A percentile compares a stretch with the other conserved stretches of the same genome.
Conservation (phyloP, 2,113 vertebrate genomes). For the Oryzias javanicus region DNA sequence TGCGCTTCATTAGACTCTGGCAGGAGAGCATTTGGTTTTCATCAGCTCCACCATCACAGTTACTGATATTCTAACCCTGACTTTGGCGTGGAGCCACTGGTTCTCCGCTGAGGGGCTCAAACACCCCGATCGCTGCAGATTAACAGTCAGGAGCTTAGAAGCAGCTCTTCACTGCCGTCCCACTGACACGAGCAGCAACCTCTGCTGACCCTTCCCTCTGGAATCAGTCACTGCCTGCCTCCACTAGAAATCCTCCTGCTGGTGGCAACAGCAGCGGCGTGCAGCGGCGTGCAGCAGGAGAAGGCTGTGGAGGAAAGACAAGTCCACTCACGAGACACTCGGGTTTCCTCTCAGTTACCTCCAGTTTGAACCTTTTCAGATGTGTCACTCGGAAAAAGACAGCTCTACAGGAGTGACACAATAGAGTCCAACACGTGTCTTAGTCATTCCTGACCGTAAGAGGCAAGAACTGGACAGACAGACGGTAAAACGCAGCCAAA, state of each 20-base stretch:
- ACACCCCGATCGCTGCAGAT: slow-evolving; percentile 56
- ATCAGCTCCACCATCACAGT: slow-evolving; percentile 54
- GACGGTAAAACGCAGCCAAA: slow-evolving; percentile 37
- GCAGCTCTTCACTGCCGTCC: slow-evolving; percentile 44
- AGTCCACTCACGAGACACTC: slow-evolving; percentile 53
- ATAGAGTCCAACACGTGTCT: slow-evolving; percentile 30
- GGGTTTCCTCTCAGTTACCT: slow-evolving; percentile 46
- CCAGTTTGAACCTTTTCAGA: slow-evolving; percentile 3
- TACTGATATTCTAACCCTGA: slow-evolving; percentile 49
- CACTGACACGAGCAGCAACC: slow-evolving; percentile 43
- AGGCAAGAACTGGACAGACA: slow-evolving; percentile 50
- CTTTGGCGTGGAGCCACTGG: slow-evolving; percentile 41
- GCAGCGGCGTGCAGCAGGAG: slow-evolving; percentile 64
- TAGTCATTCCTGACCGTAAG: slow-evolving; percentile 60
- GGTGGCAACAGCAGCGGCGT: slow-evolving; percentile 46
- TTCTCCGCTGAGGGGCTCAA: slow-evolving; percentile 53
- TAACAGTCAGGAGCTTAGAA: slow-evolving; percentile 64
- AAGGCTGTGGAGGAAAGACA: slow-evolving; percentile 63
- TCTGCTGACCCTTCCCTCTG: slow-evolving; percentile 47
- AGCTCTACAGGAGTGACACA: slow-evolving; percentile 36
- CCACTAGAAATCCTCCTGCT: slow-evolving; percentile 47
- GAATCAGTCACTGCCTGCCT: slow-evolving; percentile 61
- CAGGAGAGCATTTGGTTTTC: slow-evolving; percentile 75
- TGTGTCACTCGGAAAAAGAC: neutral
- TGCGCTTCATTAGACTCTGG: slow-evolving; percentile 71